Base-by-base conservation (phyloP, 2,113 vertebrate species). In the Hydrochoerus hydrochaeris region DNA sequence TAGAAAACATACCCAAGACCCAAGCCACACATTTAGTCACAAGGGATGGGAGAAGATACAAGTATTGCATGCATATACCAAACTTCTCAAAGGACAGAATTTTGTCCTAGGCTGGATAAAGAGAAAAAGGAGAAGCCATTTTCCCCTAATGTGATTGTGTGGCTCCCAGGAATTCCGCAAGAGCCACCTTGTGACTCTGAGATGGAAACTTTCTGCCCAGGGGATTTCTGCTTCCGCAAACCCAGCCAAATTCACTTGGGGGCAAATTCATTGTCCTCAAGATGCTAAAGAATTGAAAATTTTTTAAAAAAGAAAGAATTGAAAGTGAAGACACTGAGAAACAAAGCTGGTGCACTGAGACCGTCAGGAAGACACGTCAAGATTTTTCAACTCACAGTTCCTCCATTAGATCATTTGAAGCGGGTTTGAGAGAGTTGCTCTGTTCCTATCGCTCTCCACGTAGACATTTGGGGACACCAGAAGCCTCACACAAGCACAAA, bases 161-260 rank as follows among this genome's bases (percentile, higher is more conserved):
- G 88, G 87, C 87, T 95, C 94, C 73, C 81, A 95, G 85, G 57
- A 96, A 97, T 92, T 57, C 88, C 95, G 92, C 63, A 41, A 54
- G 69, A 96, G 80, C 75, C 57, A 16, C 32, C 75, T 17, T 30
- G 20, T 78, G 86, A 94, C 63, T 92, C 80, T 46, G 75, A 92
- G 69, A 77, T 92, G 81, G 88, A 90, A 94, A 95, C 46, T 44
- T 60, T 77, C n/a, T 58, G 8, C 65, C 73, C 58, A 30, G 35
- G 62, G 46, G 69, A 94, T 81, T 90, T 91, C 41, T 86, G 1
- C 84, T 81, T 65, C 60, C 60, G 46, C 44, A 71, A 86, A 95
- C 35, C 17, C 32, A 88, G 54, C 28, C 9, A 24, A 90, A 7
- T 58, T 92, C 83, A 54, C 78, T 80, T 54, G 60, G 58, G 69